A percentile compares a stretch with the other conserved stretches of the same genome.
Conservation (phyloP, 1,140 invertebrate genomes). For the Hycleus phaleratus region DNA sequence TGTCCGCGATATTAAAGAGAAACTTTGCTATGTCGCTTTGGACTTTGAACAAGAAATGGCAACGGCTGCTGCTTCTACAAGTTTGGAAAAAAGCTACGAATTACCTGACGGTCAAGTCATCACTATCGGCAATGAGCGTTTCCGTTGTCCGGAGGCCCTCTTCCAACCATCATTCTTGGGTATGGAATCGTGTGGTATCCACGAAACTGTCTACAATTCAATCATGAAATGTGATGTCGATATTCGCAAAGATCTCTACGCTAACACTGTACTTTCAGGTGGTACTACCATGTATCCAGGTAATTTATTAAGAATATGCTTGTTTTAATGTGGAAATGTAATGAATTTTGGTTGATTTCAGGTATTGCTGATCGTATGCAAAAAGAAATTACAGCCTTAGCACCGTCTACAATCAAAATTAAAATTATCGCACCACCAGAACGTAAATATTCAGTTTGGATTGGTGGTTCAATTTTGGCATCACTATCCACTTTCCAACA, state of each 20-base stretch:
- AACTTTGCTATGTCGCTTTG: conserved; percentile 83
- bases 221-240: conserved; percentile 94
- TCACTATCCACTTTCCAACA: conserved; percentile 85
- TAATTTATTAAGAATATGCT: conserved; percentile 5
- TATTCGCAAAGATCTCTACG: conserved; percentile 85
- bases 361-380: conserved; percentile 69
- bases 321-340: too few relatives aligned
- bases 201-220: conserved; percentile 89
- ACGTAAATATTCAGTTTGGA: conserved; percentile 87
- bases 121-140: conserved; percentile 89
- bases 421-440: conserved; percentile 91
- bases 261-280: conserved; percentile 84
- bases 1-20: conserved; percentile 92
- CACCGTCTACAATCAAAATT: conserved; percentile 86
- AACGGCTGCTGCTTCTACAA: conserved; percentile 77
- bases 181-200: conserved; percentile 86
- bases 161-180: conserved; percentile 88
- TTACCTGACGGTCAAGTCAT: conserved; percentile 66
- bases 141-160: conserved; percentile 88
- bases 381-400: conserved; percentile 79
- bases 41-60: conserved; percentile 95
- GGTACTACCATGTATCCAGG: conserved; percentile 68
- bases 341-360: conserved; percentile 3
- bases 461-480: conserved; percentile 78
- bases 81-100: conserved; percentile 76